phyloP scores from a whole-genome alignment of 1,140 invertebrate genomes.

The Cyclina sinensis region DNA sequence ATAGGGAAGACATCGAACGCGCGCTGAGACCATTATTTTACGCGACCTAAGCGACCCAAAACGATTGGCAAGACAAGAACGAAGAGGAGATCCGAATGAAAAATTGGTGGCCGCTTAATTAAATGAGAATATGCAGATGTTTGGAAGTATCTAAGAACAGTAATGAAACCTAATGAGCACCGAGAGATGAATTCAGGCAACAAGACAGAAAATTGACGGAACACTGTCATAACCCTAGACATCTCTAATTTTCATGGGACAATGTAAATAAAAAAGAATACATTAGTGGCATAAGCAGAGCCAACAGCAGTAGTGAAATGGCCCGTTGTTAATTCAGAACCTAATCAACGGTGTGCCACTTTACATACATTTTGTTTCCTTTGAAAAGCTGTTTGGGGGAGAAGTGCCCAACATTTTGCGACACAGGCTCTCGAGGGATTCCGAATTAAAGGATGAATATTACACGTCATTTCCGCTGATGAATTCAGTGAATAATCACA shows the following conservation, averaged over 20 bases:
- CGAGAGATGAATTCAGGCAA: slow-evolving; percentile 57
- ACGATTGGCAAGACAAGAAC: slow-evolving; percentile 34
- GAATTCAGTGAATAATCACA: neutral
- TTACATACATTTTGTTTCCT: slow-evolving; percentile 68
- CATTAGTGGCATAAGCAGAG: slow-evolving; percentile 22
- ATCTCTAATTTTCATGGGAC: slow-evolving; percentile 36
- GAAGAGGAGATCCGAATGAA: slow-evolving; percentile 33
- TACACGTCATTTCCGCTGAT: slow-evolving; percentile 41
- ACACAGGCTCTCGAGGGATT: slow-evolving; percentile 7
- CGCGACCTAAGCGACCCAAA: slow-evolving; percentile 24
- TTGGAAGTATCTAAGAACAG: slow-evolving; percentile 28
- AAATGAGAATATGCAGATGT: slow-evolving; percentile 64
- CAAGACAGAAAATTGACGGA: slow-evolving; percentile 58
- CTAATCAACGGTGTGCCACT: slow-evolving; percentile 59
- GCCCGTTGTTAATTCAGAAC: slow-evolving; percentile 49
- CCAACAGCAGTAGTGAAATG: slow-evolving; percentile 15
- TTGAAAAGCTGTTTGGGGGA: slow-evolving; percentile 51
- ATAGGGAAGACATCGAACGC: slow-evolving; percentile 26
- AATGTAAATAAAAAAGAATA: slow-evolving; percentile 32
- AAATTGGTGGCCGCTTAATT: slow-evolving; percentile 60
- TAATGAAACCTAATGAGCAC: slow-evolving; percentile 60
- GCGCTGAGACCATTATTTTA: slow-evolving; percentile 50
- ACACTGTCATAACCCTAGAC: slow-evolving; percentile 60
- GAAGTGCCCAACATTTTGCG: slow-evolving; percentile 60
- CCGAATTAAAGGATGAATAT: neutral